phyloP scores from a whole-genome alignment of 2,797 vertebrate genomes.

The Peromyscus aztecus region DNA sequence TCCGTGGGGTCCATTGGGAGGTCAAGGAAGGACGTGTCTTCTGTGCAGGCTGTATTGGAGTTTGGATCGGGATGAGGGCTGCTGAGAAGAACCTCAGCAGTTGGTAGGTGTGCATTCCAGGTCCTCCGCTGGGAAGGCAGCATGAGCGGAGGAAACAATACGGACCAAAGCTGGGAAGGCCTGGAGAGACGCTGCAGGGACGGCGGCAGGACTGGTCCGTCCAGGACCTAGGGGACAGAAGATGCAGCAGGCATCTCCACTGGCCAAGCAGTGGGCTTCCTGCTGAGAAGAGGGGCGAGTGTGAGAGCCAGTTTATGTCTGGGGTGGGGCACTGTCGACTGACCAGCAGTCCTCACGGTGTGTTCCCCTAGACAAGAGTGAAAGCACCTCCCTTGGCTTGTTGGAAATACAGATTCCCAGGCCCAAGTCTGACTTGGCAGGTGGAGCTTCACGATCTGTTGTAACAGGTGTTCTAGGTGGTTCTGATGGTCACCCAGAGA shows the following conservation, averaged over 20 bases:
- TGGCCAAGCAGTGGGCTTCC: background rate
- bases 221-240: background rate
- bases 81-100: background rate
- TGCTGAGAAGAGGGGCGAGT: no score
- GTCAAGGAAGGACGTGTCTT: background rate
- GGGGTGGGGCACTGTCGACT: background rate
- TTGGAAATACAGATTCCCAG: background rate
- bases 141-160: no score
- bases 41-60: background rate
- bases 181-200: background rate
- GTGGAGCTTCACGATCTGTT: fast-evolving
- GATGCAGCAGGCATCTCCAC: background rate
- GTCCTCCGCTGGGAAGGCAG: background rate
- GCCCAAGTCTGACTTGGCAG: background rate
- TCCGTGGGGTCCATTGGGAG: background rate
- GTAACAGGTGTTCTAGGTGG: background rate
- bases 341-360: background rate
- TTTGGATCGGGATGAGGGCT: background rate
- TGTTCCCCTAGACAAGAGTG: background rate
- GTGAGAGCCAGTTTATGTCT: background rate
- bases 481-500: background rate
- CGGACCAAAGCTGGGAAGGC: background rate
- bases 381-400: background rate
- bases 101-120: background rate
- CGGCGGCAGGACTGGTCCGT: background rate